These are phyloP conservation scores for Sarcophaga peregrina DNA, from an alignment of 1,140 invertebrate species.

Conservation along the genomic window DNA sequence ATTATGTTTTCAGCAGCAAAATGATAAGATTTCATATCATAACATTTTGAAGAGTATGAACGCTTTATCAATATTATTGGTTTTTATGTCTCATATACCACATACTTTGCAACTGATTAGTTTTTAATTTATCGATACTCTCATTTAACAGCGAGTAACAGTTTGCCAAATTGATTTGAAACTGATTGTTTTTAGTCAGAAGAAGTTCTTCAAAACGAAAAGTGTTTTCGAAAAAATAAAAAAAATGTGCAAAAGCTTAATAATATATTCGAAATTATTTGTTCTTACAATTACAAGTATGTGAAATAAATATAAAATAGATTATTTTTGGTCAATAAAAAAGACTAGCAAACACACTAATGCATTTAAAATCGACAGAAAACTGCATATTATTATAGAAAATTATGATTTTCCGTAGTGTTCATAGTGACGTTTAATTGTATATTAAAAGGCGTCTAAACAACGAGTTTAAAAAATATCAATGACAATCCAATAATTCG, in stretches of 20 bases:
- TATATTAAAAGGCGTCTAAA: too few relatives aligned
- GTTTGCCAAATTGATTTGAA: neutral
- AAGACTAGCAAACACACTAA: too few relatives aligned
- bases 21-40: slow-evolving; percentile 32
- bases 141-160: neutral
- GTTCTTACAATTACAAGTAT: neutral
- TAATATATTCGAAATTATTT: neutral
- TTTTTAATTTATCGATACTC: slow-evolving; percentile 33
- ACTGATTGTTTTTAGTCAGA: neutral
- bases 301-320: too few relatives aligned
- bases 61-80: neutral
- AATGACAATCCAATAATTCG: too few relatives aligned
- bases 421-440: too few relatives aligned
- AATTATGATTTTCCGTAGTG: too few relatives aligned
- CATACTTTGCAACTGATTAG: slow-evolving; percentile 31
- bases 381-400: too few relatives aligned
- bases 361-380: too few relatives aligned
- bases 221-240: neutral
- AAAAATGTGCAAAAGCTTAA: neutral
- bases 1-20: neutral
- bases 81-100: neutral
- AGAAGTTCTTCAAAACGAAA: neutral
- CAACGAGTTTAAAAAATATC: too few relatives aligned
- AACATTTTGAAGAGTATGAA: neutral
- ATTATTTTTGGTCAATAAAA: too few relatives aligned